phyloP scores from a whole-genome alignment of 1,140 invertebrate genomes.

The Rhopalosiphum padi region DNA sequence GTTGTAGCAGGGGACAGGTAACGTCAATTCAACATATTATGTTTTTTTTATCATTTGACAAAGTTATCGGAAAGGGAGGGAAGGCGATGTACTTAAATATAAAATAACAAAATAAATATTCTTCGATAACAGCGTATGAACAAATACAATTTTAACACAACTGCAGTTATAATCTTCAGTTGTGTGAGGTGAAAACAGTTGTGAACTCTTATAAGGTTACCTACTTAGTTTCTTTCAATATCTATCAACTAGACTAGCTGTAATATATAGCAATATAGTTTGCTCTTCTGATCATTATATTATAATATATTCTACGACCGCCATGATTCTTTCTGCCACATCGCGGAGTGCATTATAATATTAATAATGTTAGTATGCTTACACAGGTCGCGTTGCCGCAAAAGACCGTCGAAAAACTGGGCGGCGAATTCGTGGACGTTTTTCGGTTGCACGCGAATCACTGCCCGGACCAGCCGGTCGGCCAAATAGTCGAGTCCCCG shows the following conservation, averaged over 20 bases:
- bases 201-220: no score
- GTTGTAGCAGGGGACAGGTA: background rate
- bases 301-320: background rate
- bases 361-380: background rate
- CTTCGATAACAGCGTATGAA: no score
- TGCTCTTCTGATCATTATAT: background rate
- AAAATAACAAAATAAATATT: no score
- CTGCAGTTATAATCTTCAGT: no score
- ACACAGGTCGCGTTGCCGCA: slow-evolving; percentile 14
- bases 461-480: slow-evolving; percentile 10
- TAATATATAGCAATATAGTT: background rate
- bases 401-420: slow-evolving; percentile 18
- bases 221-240: no score
- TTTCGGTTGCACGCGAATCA: slow-evolving; percentile 26
- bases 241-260: no score
- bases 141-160: no score
- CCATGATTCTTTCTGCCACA: background rate
- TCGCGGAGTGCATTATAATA: background rate
- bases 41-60: background rate
- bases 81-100: no score
- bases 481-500: slow-evolving; percentile 46
- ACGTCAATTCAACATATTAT: background rate
- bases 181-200: no score
- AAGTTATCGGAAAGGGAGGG: background rate
- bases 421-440: slow-evolving; percentile 33